Conservation (phyloP, 1,140 invertebrate species). For the Odontomachus brunneus region DNA sequence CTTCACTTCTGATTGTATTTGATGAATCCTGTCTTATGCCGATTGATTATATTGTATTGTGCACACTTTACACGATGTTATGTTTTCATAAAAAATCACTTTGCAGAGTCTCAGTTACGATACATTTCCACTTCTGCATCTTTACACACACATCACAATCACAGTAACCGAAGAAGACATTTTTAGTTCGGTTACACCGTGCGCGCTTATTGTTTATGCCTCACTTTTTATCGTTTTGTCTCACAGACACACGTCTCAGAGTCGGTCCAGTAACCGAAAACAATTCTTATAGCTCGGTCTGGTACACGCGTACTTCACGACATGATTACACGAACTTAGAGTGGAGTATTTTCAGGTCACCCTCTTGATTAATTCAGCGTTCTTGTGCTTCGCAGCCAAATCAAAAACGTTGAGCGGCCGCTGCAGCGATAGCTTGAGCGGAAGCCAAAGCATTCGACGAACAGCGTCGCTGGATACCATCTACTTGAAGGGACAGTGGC, state of each 20-base stretch:
- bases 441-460: constrained; percentile 88
- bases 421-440: constrained; percentile 82
- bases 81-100: constrained; percentile 19
- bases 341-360: neutral
- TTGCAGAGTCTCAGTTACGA: neutral
- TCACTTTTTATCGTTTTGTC: constrained; percentile 4
- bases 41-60: neutral
- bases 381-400: constrained; percentile 85
- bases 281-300: constrained; percentile 71
- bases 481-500: constrained; percentile 91
- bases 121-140: neutral
- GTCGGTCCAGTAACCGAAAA: constrained; percentile 73
- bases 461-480: constrained; percentile 92
- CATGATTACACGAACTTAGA: neutral
- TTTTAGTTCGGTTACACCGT: constrained; percentile 70
- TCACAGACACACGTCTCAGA: neutral
- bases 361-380: constrained; percentile 11
- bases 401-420: constrained; percentile 86
- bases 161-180: constrained; percentile 66
- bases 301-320: constrained; percentile 13
- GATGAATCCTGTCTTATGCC: neutral
- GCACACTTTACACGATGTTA: constrained; percentile 39
- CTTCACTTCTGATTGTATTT: neutral
- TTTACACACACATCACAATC: constrained; percentile 5
- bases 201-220: constrained; percentile 14